Evolutionary conservation across 2,888 invertebrate species (phyloP), one percentile per base, ranked within the genome.

Genomic region (Chrysolina americana): DNA sequence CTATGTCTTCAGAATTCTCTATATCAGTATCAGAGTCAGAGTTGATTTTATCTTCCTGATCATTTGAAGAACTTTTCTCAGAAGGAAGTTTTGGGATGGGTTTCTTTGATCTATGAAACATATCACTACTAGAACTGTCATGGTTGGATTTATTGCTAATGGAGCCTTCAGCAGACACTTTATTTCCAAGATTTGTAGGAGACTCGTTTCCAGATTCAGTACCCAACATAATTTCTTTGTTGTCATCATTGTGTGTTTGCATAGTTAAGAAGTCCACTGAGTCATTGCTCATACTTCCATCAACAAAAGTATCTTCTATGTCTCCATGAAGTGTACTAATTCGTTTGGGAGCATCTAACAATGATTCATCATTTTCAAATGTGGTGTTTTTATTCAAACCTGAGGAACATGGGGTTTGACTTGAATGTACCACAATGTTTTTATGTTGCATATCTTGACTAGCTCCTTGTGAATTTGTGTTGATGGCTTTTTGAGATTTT

Each of bases 261-360:
- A 81, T 78, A n/a, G 79, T 81, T 59, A 79, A 65, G 47, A 83
- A 80, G 78, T 83, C 82, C 10, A 81, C 73, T 21, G 83, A 83
- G 72, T 79, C 81, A 64, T 79, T 78, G 70, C 81, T 83, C 11
- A 72, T 65, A 44, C 76, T 78, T 68, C 79, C 79, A 23, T 75
- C 70, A 53, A 68, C 50, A 11, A 75, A 9, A 15, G 73, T 73
- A 71, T 78, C 73, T 70, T 77, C 75, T 10, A 75, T 41, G 56
- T 65, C 9, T 41, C 28, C 41, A 63, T 68, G 44, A 13, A 68
- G 50, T 48, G 19, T 44, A 65, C 23, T 50, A 17, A 47, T 59
- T 66, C 47, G 56, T 65, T 73, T 68, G 48, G 23, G 19, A 13
- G 2, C 6, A 41, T 53, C 21, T 17, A 41, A 3, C 50, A 75